Base-by-base conservation (phyloP, 1,140 invertebrate genomes). In the Brachionus rubens region DNA sequence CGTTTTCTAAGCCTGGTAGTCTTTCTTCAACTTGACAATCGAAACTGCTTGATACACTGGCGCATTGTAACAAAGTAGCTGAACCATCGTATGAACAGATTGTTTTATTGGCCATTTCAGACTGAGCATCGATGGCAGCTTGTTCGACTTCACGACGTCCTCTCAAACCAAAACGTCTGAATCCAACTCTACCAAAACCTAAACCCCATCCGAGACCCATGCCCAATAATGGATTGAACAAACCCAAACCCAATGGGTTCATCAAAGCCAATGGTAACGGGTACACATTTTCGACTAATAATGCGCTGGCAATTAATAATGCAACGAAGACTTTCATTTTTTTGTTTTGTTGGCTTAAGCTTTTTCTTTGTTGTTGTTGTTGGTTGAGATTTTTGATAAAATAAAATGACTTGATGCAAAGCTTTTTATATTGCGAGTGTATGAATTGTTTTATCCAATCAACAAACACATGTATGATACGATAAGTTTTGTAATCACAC, bases 11-110 rank as follows among this genome's bases (percentile, higher is more conserved):
- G 14, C 36, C 28, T 36, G 56, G 28, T 16, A 62, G 19, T 62
- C n/a, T 62, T 62, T 62, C 56, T 36, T 33, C 33, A 21, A 62
- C 56, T 36, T 62, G 28, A 40, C 56, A 62, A 36, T 62, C 28
- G 19, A 62, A 62, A 16, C 33, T 62, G 56, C 33, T 33, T 36
- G 19, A 6, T 19, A 40, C 36, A 3, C 30, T 19, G 16, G 56
- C 56, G 6, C 56, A 62, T 36, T 33, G 28, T 9, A 62, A 62
- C 10, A 36, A 1, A 19, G n/a, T 62, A 16, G 21, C 30, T 10
- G 9, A 10, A 62, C 56, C 36, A 36, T 33, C 28, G 21, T 62
- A 62, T 1, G 56, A 33, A 40, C 56, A 62, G 3, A 62, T 16
- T n/a, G 56, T 62, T 36, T 33, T 62, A 30, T 62, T 62, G 14